Conservation (phyloP, 2,888 invertebrate genomes). For the Thysanoteuthis rhombus region DNA sequence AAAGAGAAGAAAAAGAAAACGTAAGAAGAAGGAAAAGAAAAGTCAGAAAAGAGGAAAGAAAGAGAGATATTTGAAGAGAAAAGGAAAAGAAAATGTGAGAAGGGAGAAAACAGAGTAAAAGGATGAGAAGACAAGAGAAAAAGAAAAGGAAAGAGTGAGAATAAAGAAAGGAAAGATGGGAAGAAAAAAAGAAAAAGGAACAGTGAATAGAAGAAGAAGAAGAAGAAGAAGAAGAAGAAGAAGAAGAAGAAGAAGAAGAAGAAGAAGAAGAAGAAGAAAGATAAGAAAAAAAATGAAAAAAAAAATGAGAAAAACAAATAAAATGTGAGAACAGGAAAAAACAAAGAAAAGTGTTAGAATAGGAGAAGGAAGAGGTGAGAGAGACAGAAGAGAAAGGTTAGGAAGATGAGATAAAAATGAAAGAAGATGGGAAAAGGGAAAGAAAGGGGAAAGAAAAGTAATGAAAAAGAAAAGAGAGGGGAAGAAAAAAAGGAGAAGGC, state of each 20-base stretch:
- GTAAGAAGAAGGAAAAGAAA: too few species aligned
- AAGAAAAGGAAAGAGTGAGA: not conserved
- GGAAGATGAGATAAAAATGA: not conserved
- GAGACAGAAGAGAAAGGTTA: not conserved
- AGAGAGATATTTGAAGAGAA: too few species aligned
- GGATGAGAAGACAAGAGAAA: not conserved
- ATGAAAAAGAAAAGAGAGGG: not conserved
- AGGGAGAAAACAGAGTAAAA: not conserved
- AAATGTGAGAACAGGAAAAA: not conserved
- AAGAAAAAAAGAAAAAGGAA: too few species aligned
- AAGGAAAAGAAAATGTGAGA: not conserved
- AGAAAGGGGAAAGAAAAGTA: not conserved
- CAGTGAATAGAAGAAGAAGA: too few species aligned
- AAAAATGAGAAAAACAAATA: not conserved
- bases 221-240: too few species aligned
- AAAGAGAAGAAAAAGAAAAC: too few species aligned
- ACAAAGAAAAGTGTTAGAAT: not conserved
- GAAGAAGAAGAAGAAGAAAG: too few species aligned
- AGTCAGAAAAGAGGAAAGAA: too few species aligned
- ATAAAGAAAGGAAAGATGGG: too few species aligned
- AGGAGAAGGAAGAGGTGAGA: too few species aligned
- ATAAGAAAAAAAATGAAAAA: not conserved
- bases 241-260: too few species aligned
- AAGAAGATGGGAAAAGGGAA: not conserved
- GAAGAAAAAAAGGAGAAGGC: not conserved